Evolutionary conservation across 2,888 invertebrate genomes (phyloP).

Genomic region (Sepiola atlantica): DNA sequence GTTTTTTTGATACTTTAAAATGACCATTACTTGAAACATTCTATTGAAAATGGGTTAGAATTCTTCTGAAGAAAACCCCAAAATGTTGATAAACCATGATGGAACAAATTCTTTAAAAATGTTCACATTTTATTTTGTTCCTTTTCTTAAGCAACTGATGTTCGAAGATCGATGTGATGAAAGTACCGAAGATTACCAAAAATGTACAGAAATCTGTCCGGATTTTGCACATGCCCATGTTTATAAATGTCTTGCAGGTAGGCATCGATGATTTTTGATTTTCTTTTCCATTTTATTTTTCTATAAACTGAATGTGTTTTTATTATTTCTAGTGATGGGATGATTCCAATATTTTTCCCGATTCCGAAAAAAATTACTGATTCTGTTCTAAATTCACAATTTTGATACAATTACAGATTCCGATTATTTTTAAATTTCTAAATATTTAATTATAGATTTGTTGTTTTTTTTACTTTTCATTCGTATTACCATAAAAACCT

Average conservation of each 20-base stretch:
- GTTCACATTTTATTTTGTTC: conserved; percentile 8
- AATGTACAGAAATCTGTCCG: conserved; percentile 87
- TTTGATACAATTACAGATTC: too few species aligned
- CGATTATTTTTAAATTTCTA: too few species aligned
- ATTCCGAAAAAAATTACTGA: too few species aligned
- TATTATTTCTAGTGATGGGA: too few species aligned
- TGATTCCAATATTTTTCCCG: too few species aligned
- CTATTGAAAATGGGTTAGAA: background rate
- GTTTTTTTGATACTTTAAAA: too few species aligned
- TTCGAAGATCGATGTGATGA: conserved; percentile 87
- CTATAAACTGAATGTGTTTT: background rate
- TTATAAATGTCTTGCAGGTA: conserved; percentile 87
- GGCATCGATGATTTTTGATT: background rate
- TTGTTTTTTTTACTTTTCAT: too few species aligned
- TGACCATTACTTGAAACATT: too few species aligned
- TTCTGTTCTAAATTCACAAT: too few species aligned
- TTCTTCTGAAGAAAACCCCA: background rate
- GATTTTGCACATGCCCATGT: conserved; percentile 89
- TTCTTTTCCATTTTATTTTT: background rate
- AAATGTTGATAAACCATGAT: background rate
- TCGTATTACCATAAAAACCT: too few species aligned
- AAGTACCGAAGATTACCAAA: conserved; percentile 88
- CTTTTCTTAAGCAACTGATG: conserved; percentile 82
- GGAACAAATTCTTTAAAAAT: background rate
- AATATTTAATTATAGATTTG: too few species aligned